Percentiles rank a stretch among this genome's conserved stretches.
Conservation (phyloP, 1,140 invertebrate species). For the Melanaphis sacchari region DNA sequence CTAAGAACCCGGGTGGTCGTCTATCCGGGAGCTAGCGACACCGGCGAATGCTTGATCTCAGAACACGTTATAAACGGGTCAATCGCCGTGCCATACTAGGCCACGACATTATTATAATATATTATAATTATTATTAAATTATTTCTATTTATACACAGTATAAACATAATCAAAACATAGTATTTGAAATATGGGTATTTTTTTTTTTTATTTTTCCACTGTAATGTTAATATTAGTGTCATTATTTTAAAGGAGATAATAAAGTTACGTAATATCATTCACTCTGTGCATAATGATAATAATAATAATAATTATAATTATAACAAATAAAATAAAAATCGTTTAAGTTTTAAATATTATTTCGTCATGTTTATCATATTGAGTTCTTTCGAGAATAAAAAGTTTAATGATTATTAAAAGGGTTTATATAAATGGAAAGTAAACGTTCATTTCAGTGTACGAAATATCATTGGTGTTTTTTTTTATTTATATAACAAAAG, state of each 20-base stretch:
- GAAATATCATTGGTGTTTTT: constrained; percentile 7
- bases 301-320: not conserved
- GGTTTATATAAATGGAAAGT: not conserved
- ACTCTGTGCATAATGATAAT: not conserved
- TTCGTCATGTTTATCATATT: not conserved
- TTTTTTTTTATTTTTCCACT: no score
- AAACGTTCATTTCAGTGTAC: constrained; percentile 37
- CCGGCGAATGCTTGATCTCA: no score
- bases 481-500: constrained; percentile 9
- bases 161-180: not conserved
- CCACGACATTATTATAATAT: no score
- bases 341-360: not conserved
- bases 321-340: constrained; percentile 2
- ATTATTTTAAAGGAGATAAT: no score
- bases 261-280: not conserved
- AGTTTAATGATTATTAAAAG: constrained; percentile 20
- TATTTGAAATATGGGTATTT: no score
- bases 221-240: no score
- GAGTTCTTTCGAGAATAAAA: not conserved
- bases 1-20: no score
- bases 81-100: no score
- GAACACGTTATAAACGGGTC: no score
- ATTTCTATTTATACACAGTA: not conserved
- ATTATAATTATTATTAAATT: not conserved
- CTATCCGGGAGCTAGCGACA: no score